Evolutionary conservation across 2,113 vertebrate species (phyloP).

Genomic region (Dendrocopos noguchii): DNA sequence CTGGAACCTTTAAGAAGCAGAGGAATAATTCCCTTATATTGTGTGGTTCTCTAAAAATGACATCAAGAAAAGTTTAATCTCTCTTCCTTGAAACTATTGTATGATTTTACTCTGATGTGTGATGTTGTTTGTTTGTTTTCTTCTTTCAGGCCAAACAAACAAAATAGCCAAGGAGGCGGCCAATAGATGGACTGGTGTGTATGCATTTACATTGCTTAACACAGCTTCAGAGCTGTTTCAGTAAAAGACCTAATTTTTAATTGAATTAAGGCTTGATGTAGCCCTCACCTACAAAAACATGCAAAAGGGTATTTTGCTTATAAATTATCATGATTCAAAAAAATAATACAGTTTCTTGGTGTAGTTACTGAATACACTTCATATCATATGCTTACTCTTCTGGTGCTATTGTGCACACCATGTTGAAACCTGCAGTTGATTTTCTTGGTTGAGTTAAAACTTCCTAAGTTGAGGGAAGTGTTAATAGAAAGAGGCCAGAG

Average conservation of each 20-base stretch:
- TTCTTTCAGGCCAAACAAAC: slow-evolving; percentile 86
- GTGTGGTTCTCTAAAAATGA: neutral
- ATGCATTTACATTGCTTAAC: neutral
- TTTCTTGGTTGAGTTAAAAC: neutral
- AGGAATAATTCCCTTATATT: neutral
- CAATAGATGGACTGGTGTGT: slow-evolving; percentile 95
- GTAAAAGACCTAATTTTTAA: neutral
- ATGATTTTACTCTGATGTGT: neutral
- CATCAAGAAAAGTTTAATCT: neutral
- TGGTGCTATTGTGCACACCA: neutral
- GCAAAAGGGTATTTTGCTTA: neutral
- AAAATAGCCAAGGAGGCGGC: slow-evolving; percentile 90
- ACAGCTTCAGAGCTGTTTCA: neutral
- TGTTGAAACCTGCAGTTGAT: neutral
- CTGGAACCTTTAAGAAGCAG: neutral
- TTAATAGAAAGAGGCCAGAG: neutral
- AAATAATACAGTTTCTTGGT: neutral
- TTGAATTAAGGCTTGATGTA: neutral
- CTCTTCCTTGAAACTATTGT: neutral
- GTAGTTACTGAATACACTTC: neutral
- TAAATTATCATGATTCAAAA: neutral
- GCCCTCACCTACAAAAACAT: neutral
- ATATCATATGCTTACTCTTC: neutral
- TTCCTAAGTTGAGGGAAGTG: neutral
- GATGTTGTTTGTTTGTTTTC: neutral